Evolutionary conservation across 2,113 vertebrate genomes (phyloP), one percentile per base, ranked within the genome.

Genomic region (Leptocoma aspasia): DNA sequence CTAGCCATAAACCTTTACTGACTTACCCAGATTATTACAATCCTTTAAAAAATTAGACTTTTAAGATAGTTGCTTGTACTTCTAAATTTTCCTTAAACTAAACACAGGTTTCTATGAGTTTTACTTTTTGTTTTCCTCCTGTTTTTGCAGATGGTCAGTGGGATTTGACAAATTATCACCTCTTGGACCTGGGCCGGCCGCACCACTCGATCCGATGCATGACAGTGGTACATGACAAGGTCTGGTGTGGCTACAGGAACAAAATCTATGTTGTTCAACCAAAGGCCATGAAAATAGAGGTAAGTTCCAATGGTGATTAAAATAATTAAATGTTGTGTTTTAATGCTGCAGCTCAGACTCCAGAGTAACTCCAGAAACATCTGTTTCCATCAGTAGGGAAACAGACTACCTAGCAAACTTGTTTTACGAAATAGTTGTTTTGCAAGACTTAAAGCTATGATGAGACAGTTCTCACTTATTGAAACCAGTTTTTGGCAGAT

Each of bases 211-310:
- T 99, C 94, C 98, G 99, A 72, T 99, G 99, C 94, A 99, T 99
- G 99, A 99, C 99, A 10, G 98, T 99, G 57, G 99, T 99, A 7
- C 99, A 99, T 8, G 99, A 99, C 97, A 99, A 99, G 97, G 99
- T 99, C 95, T 99, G 99, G 99, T 99, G 99, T 83, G 99, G 99
- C 92, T 99, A 99, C 97, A 98, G 98, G 96, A 99, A 99, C 97
- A 99, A 99, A 98, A 99, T 99, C 95, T 99, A 99, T 44, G 99
- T 99, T 96, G 98, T 99, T 79, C 99, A 99, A 59, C 99, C 99
- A 63, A 99, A 99, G 97, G 99, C 99, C 96, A 99, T 99, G 99
- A 99, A 98, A 97, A 99, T 99, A 90, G 99, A 99, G 99, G 99
- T 98, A 95, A 97, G 96, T 97, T 85, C 39, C 66, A 90, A 27